Conservation (phyloP, 2,113 vertebrate species). For the Cebidichthys violaceus region DNA sequence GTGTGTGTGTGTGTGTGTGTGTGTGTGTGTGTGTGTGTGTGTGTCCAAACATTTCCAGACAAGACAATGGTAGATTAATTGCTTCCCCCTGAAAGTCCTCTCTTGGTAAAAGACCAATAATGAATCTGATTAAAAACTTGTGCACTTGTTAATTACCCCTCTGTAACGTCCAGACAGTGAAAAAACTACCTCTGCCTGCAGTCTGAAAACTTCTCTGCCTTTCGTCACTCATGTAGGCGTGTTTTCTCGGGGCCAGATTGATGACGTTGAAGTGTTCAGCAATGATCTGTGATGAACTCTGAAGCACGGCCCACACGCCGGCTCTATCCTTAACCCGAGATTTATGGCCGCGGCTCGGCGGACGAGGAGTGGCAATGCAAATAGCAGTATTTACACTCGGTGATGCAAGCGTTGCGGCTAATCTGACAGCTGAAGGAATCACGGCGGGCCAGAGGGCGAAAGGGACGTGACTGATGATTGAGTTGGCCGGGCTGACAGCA, state of each 20-base stretch:
- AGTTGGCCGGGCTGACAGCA: conserved; percentile 47
- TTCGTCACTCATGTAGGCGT: conserved; percentile 34
- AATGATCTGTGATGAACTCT: conserved; percentile 48
- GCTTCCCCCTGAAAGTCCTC: conserved; percentile 56
- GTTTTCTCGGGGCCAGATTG: conserved; percentile 29
- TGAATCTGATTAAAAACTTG: conserved; percentile 72
- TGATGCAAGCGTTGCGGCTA: conserved; percentile 48
- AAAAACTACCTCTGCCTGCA: conserved; percentile 36
- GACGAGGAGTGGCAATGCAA: conserved; percentile 5
- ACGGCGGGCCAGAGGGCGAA: conserved; percentile 43
- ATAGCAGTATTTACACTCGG: conserved; percentile 46
- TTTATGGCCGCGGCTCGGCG: conserved; percentile 25
- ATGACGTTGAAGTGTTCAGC: conserved; percentile 56
- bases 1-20: conserved; percentile 13
- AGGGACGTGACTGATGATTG: conserved; percentile 63
- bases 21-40: conserved; percentile 10
- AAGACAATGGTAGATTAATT: conserved; percentile 66
- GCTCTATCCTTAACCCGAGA: conserved; percentile 52
- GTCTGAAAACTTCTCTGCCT: conserved; percentile 49
- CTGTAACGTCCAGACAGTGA: conserved; percentile 55
- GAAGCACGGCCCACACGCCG: neutral
- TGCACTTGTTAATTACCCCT: conserved; percentile 66
- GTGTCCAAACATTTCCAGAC: conserved; percentile 34
- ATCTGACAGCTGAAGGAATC: conserved; percentile 50
- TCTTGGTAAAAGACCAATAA: conserved; percentile 67